phyloP scores from a whole-genome alignment of 1,140 invertebrate genomes.

The Drosophila nikananu region DNA sequence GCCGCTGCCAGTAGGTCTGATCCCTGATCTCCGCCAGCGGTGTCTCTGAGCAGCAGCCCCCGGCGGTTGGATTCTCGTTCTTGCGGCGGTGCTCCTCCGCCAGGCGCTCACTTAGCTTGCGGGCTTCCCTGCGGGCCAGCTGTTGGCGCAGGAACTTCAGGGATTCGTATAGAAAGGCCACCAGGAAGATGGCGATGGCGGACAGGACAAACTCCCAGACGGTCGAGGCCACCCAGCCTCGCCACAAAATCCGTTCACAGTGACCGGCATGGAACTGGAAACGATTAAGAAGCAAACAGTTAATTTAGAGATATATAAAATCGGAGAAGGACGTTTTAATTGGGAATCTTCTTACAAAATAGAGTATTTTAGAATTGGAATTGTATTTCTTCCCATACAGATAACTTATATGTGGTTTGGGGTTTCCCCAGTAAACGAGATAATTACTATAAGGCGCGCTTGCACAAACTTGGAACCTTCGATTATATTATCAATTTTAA shows the following conservation, averaged over 20 bases:
- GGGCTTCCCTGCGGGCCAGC: conserved; percentile 48
- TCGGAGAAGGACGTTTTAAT: not conserved
- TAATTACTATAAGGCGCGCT: not conserved
- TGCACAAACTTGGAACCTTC: not conserved
- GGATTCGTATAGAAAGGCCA: conserved; percentile 75
- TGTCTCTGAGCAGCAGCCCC: conserved; percentile 54
- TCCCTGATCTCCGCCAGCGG: conserved; percentile 54
- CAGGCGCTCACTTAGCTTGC: conserved; percentile 49
- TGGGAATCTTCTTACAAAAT: no score
- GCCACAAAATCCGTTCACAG: conserved; percentile 92
- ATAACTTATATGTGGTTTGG: not conserved
- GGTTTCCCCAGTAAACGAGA: not conserved
- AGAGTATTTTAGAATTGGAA: no score
- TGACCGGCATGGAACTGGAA: conserved; percentile 91
- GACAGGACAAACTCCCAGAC: conserved; percentile 74
- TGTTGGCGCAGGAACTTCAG: conserved; percentile 75
- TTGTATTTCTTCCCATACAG: not conserved
- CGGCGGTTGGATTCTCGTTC: conserved; percentile 23
- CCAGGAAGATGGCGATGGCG: conserved; percentile 63
- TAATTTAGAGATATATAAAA: not conserved
- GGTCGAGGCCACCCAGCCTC: conserved; percentile 87
- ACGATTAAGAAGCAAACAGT: not conserved
- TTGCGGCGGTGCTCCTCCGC: conserved; percentile 57
- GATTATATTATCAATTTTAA: not conserved
- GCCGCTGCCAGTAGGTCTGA: conserved; percentile 57